A percentile compares a stretch with the other conserved stretches of the same genome.
Evolutionary conservation across 2,797 vertebrate genomes (phyloP).

Genomic region (Eulemur mongoz): DNA sequence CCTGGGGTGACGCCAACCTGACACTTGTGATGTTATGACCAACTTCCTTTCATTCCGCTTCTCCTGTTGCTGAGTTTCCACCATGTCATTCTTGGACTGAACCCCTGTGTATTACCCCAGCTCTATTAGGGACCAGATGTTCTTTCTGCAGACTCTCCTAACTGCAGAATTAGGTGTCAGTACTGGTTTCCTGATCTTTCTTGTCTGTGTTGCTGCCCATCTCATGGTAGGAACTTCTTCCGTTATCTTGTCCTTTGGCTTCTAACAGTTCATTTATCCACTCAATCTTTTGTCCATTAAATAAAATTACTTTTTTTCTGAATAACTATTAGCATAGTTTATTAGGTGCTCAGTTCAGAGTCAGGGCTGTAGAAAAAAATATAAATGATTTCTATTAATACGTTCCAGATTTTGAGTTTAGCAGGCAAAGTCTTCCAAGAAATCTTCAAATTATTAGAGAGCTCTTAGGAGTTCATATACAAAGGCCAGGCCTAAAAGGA

Average conservation of each 20-base stretch:
- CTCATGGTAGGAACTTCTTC: neutral
- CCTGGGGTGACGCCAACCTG: neutral
- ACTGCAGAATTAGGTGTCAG: neutral
- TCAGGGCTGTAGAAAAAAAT: neutral
- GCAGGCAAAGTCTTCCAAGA: neutral
- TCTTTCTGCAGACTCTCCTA: neutral
- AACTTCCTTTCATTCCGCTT: neutral
- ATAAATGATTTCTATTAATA: neutral
- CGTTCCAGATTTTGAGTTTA: neutral
- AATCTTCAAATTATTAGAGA: neutral
- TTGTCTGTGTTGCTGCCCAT: neutral
- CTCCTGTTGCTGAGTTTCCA: neutral
- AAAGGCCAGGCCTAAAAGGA: neutral
- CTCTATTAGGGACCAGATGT: neutral
- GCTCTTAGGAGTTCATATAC: neutral
- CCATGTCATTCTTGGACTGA: neutral
- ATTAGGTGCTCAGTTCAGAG: neutral
- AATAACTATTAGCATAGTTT: neutral
- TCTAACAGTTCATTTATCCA: neutral
- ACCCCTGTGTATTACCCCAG: neutral
- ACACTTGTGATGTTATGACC: neutral
- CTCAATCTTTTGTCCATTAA: neutral
- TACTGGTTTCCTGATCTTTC: neutral
- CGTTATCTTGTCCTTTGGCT: neutral
- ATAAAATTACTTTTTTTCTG: neutral